Evolutionary conservation across 1,140 invertebrate species (phyloP), one percentile per base, ranked within the genome.

Genomic region (Sitodiplosis mosellana): DNA sequence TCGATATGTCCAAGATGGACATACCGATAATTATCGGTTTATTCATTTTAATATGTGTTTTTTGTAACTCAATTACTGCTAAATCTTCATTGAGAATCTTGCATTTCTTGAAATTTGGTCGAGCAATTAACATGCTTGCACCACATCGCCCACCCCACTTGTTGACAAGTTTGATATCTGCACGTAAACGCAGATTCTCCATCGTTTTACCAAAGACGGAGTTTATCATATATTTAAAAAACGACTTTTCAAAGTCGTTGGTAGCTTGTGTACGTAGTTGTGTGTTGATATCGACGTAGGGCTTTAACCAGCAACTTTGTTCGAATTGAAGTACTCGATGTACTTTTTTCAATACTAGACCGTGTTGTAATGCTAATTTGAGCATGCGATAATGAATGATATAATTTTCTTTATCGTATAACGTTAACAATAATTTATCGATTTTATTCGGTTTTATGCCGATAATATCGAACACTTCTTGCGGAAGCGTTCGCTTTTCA

Each of bases 141-240:
- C 63, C 58, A 45, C 58, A 48, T 21, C 48, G 20, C 45, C 56
- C 54, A 33, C 63, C 52, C 59, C 64, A 65, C 14, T 53, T 40
- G 6, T 53, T 57, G 15, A 60, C 33, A 15, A 70, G 49, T 59
- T 58, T 60, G 2, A 71, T 55, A 55, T 68, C 55, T 27, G 57
- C 56, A 53, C 59, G 52, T 49, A 70, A 69, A 50, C 60, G 56
- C n/a, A 67, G 55, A 58, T 70, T 70, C 57, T 71, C 67, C 57
- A 69, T 69, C 2, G 62, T 65, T 60, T 69, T 69, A 2, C 66
- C 69, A 56, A 65, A 71, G 10, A 69, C 54, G 4, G 60, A 53
- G 56, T 71, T 71, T 52, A 67, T 68, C 52, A 70, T 59, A 47
- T 70, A 49, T 56, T 72, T 71, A 50, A 57, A 71, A 54, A 72